These are phyloP conservation scores for Mesocentrotus franciscanus DNA, from an alignment of 53 echinoderm and acorn worm genomes.

Conservation along the genomic window DNA sequence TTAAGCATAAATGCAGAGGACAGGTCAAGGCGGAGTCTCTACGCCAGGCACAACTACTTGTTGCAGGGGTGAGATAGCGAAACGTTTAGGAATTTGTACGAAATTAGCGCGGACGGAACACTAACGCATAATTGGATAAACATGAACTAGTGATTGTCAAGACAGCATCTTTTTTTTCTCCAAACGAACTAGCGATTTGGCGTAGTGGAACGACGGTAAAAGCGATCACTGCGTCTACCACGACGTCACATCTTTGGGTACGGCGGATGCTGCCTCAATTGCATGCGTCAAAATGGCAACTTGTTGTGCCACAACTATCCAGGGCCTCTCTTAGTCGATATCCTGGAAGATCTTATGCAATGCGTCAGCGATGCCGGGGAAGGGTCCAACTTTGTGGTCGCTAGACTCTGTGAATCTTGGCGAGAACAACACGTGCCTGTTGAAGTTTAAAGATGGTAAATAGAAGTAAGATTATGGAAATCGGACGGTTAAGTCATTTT, in stretches of 20 bases:
- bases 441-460: neutral
- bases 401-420: constrained; percentile 20
- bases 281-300: constrained; percentile 73
- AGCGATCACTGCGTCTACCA: constrained; percentile 33
- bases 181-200: too few relatives aligned
- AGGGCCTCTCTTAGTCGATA: constrained; percentile 56
- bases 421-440: constrained; percentile 21
- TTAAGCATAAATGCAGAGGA: too few relatives aligned
- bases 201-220: neutral
- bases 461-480: neutral
- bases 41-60: too few relatives aligned
- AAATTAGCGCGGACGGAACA: too few relatives aligned
- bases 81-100: too few relatives aligned
- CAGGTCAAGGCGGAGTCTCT: too few relatives aligned
- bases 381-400: neutral
- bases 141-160: too few relatives aligned
- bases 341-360: constrained; percentile 63
- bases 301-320: constrained; percentile 72
- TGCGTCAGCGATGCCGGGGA: constrained; percentile 73
- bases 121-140: too few relatives aligned
- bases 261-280: constrained; percentile 69
- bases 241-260: constrained; percentile 72
- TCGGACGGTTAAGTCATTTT: too few relatives aligned
- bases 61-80: too few relatives aligned
- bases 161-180: too few relatives aligned